Conservation (phyloP, 2,113 vertebrate genomes). For the Siniperca knerii region DNA sequence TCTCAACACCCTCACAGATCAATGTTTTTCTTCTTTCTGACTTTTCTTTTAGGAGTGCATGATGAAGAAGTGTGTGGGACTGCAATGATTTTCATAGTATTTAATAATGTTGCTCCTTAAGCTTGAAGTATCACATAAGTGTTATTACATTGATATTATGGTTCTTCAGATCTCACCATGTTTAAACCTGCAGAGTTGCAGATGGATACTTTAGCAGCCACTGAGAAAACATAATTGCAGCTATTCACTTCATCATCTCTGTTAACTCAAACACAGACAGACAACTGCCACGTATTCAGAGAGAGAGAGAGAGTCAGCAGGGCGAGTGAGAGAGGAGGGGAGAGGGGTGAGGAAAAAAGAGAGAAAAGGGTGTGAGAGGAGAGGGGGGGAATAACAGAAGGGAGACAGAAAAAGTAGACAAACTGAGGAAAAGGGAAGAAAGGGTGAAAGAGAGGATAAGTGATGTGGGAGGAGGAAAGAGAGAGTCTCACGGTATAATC, state of each 20-base stretch:
- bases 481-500: constrained; percentile 53
- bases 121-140: not conserved
- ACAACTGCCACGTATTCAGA: constrained; percentile 67
- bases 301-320: constrained; percentile 6
- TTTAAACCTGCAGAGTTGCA: constrained; percentile 31
- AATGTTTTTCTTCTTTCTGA: not conserved
- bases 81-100: not conserved
- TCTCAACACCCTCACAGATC: no score
- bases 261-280: constrained; percentile 31
- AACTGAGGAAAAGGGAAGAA: not conserved
- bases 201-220: constrained; percentile 26
- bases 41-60: not conserved
- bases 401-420: constrained; percentile 4
- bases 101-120: not conserved
- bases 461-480: constrained; percentile 33
- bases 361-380: constrained; percentile 13
- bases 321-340: not conserved
- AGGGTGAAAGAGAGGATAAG: constrained; percentile 22
- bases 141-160: not conserved
- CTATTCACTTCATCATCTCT: constrained; percentile 21
- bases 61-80: not conserved
- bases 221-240: constrained; percentile 42
- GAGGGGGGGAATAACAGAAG: constrained; percentile 3
- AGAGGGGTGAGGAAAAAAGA: not conserved
- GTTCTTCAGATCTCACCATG: not conserved